Conservation (phyloP, 1,140 invertebrate genomes). For the Drosophila carrolli region DNA sequence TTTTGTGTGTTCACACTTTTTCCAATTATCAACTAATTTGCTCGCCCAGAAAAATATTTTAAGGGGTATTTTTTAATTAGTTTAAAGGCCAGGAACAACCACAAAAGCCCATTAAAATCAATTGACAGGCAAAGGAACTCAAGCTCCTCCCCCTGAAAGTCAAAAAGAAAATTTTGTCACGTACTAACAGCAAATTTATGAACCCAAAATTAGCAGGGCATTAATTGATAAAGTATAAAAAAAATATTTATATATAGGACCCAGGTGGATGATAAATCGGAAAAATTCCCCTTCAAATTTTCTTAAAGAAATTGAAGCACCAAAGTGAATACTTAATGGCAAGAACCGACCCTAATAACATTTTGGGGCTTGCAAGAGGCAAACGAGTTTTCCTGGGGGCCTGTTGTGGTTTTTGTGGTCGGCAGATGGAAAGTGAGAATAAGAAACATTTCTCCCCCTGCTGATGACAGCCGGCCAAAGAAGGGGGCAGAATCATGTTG, state of each 20-base stretch:
- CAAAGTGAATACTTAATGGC: slow-evolving; percentile 39
- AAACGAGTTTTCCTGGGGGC: slow-evolving; percentile 35
- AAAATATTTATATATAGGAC: slow-evolving; percentile 6
- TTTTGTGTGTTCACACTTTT: slow-evolving; percentile 42
- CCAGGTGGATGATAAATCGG: slow-evolving; percentile 58
- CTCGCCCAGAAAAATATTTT: slow-evolving; percentile 3
- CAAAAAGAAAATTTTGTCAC: slow-evolving; percentile 63
- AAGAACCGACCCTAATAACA: slow-evolving; percentile 31
- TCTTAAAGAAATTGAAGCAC: slow-evolving; percentile 24
- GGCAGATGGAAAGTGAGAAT: slow-evolving; percentile 9
- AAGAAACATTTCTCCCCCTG: slow-evolving; percentile 12
- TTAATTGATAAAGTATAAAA: slow-evolving; percentile 57
- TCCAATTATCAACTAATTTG: slow-evolving; percentile 25
- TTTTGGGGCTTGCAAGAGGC: slow-evolving; percentile 29
- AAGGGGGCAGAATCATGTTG: slow-evolving; percentile 18
- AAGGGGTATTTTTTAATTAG: slow-evolving; percentile 61
- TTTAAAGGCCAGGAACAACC: slow-evolving; percentile 61
- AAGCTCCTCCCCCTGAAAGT: slow-evolving; percentile 25
- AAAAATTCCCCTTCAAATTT: slow-evolving; percentile 1
- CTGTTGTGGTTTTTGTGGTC: slow-evolving; percentile 54
- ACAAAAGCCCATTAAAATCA: slow-evolving; percentile 64
- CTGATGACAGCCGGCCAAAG: slow-evolving; percentile 18
- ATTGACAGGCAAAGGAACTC: slow-evolving; percentile 44
- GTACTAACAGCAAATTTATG: slow-evolving; percentile 62
- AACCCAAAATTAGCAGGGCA: slow-evolving; percentile 54